phyloP scores from a whole-genome alignment of 2,113 vertebrate genomes.

The Symphodus melops region DNA sequence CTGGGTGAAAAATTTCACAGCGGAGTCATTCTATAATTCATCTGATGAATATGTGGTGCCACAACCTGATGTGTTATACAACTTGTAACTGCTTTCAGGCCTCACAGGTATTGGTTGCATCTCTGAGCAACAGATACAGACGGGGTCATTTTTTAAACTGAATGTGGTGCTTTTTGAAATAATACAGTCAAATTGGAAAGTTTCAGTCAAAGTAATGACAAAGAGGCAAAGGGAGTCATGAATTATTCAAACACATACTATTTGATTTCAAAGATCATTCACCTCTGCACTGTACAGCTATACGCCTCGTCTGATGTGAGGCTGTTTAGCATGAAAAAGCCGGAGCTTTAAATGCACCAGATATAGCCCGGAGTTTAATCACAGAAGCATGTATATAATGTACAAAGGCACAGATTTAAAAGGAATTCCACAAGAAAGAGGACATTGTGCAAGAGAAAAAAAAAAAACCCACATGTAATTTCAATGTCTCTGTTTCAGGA shows the following conservation, averaged over 20 bases:
- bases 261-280: slow-evolving; percentile 41
- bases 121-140: not conserved
- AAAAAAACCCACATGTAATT: not conserved
- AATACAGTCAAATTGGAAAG: not conserved
- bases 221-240: slow-evolving; percentile 7
- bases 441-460: not conserved
- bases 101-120: not conserved
- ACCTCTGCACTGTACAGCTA: slow-evolving; percentile 9
- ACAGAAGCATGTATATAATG: not conserved
- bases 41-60: not conserved
- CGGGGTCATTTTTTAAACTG: not conserved
- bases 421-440: not conserved
- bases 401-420: not conserved
- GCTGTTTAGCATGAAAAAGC: slow-evolving; percentile 41
- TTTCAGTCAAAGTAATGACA: slow-evolving; percentile 9
- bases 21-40: not conserved
- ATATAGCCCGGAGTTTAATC: slow-evolving; percentile 7
- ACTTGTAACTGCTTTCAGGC: not conserved
- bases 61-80: not conserved
- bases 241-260: slow-evolving; percentile 52
- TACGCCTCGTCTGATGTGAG: slow-evolving; percentile 5
- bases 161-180: not conserved
- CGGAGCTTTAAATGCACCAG: not conserved
- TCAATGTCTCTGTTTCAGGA: not conserved
- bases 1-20: no score